phyloP scores from a whole-genome alignment of 2,113 vertebrate species.

The Chloropsis hardwickii region DNA sequence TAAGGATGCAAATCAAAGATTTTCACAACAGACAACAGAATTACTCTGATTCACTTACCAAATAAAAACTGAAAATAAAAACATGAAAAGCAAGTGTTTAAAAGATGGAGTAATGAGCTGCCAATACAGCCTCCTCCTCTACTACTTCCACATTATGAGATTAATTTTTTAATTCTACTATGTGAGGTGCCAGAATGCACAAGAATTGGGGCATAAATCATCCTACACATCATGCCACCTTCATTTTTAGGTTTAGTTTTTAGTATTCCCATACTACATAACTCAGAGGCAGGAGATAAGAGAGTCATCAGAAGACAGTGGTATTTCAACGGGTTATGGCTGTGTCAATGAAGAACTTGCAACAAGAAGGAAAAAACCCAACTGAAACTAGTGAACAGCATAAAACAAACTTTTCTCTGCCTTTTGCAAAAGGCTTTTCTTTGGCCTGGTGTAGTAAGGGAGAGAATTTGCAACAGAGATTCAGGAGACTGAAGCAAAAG shows the following conservation, averaged over 20 bases:
- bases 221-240: neutral
- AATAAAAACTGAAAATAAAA: neutral
- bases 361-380: neutral
- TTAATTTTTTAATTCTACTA: neutral
- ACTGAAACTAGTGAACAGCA: neutral
- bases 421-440: neutral
- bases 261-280: neutral
- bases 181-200: neutral
- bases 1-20: neutral
- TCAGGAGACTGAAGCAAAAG: neutral
- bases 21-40: neutral
- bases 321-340: neutral
- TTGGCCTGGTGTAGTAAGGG: neutral
- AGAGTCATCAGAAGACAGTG: neutral
- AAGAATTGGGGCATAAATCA: neutral
- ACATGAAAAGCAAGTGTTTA: neutral
- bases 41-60: neutral
- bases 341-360: neutral
- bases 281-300: neutral
- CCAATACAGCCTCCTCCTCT: neutral
- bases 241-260: neutral
- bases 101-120: neutral
- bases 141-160: neutral
- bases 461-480: neutral
- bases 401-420: neutral